Conservation (phyloP, 1,140 invertebrate genomes). For the Achroia grisella region DNA sequence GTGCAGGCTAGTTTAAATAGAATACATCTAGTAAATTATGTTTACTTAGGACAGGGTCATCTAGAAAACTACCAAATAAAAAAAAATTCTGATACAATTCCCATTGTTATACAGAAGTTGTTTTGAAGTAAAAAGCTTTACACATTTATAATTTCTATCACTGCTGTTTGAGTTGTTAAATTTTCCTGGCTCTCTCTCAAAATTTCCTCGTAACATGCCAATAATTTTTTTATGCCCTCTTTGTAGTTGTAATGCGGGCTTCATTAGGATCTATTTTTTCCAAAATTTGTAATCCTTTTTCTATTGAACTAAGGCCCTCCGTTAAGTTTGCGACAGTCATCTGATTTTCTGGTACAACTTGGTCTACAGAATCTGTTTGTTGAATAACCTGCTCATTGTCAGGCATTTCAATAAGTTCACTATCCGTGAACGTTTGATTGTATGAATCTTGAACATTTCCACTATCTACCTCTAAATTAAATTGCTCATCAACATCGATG, state of each 20-base stretch:
- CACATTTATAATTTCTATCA: slow-evolving; percentile 13
- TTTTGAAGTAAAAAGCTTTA: background rate
- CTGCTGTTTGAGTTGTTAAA: slow-evolving; percentile 12
- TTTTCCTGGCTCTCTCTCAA: slow-evolving; percentile 10
- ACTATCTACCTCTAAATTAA: background rate
- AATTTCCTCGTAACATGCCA: slow-evolving; percentile 7
- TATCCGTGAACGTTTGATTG: background rate
- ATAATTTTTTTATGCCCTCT: background rate
- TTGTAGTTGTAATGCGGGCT: too few relatives aligned
- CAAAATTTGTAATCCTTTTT: background rate
- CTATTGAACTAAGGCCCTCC: background rate
- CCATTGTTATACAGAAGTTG: background rate
- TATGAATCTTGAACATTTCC: background rate
- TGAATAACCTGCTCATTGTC: background rate
- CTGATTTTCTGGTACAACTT: background rate
- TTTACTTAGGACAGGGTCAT: too few relatives aligned
- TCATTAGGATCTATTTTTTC: background rate
- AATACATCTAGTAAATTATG: too few relatives aligned
- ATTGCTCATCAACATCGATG: background rate
- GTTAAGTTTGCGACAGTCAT: background rate
- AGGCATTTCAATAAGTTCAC: background rate
- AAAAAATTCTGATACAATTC: too few relatives aligned
- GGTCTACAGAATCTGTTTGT: background rate
- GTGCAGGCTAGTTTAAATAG: too few relatives aligned
- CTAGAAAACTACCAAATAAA: too few relatives aligned